phyloP scores from a whole-genome alignment of 2,797 vertebrate species.

The Nannoperca obscura region DNA sequence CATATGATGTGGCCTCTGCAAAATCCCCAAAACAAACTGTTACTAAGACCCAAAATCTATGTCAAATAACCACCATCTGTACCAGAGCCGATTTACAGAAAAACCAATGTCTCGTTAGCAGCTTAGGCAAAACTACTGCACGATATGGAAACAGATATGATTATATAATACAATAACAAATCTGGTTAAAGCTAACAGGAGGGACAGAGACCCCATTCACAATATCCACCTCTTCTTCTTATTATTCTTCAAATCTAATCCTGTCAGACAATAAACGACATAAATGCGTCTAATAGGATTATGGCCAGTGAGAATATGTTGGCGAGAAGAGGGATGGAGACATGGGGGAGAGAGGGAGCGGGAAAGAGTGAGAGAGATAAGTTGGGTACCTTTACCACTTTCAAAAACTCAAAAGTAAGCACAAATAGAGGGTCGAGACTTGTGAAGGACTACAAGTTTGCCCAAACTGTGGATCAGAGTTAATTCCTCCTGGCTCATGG shows the following conservation, averaged over 20 bases:
- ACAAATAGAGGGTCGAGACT: conserved; percentile 39
- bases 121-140: conserved; percentile 65
- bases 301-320: conserved; percentile 76
- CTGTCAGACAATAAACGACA: conserved; percentile 81
- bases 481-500: conserved; percentile 62
- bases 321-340: conserved; percentile 40
- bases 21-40: conserved; percentile 75
- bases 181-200: conserved; percentile 68
- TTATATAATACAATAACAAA: conserved; percentile 79
- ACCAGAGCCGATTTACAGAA: conserved; percentile 70
- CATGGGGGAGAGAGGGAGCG: neutral
- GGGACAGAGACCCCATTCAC: conserved; percentile 76
- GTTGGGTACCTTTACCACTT: conserved; percentile 46
- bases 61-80: conserved; percentile 73
- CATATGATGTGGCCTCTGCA: conserved; percentile 61
- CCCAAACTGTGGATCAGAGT: conserved; percentile 64
- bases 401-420: conserved; percentile 60
- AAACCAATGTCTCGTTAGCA: conserved; percentile 68
- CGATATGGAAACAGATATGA: conserved; percentile 73
- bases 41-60: conserved; percentile 64
- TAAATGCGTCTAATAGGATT: conserved; percentile 77
- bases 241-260: conserved; percentile 76
- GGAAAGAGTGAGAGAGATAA: conserved; percentile 37
- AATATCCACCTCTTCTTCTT: conserved; percentile 71
- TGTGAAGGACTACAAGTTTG: conserved; percentile 50